Conservation (phyloP, 92 coral and sea anemone species). For the Umimayanthus kanabou region DNA sequence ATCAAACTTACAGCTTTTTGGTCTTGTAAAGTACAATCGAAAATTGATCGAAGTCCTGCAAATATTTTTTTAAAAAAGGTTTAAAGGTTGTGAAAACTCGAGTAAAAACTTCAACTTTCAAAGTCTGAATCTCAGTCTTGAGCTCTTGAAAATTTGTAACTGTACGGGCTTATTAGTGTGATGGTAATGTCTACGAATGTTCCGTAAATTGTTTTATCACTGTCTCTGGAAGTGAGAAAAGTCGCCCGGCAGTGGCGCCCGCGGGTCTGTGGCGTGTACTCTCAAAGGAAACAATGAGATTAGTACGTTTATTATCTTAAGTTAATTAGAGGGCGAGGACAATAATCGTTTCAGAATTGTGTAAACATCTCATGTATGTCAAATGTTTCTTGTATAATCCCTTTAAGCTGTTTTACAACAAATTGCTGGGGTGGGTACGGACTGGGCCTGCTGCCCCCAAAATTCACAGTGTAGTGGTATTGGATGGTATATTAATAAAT, state of each 20-base stretch:
- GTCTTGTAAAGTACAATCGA: background rate
- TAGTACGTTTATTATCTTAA: constrained; percentile 53
- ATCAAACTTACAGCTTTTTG: background rate
- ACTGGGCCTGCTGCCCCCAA: too few relatives aligned
- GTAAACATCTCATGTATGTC: constrained; percentile 25
- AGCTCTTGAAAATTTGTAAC: background rate
- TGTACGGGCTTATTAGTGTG: background rate
- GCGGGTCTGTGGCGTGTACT: constrained; percentile 60
- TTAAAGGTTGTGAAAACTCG: background rate
- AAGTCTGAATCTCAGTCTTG: background rate
- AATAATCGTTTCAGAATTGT: constrained; percentile 30
- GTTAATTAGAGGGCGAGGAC: constrained; percentile 47
- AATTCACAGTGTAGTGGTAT: too few relatives aligned
- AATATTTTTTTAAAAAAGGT: too few relatives aligned
- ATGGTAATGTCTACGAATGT: background rate
- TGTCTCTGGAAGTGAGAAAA: constrained; percentile 66
- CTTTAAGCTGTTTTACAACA: constrained; percentile 54
- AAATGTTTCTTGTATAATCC: constrained; percentile 50
- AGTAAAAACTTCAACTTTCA: background rate
- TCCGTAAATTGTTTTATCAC: constrained; percentile 39
- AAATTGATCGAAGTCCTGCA: background rate
- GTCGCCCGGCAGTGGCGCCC: constrained; percentile 67
- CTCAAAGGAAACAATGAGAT: constrained; percentile 70
- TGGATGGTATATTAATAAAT: too few relatives aligned
- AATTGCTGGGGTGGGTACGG: background rate